Percentiles rank a stretch among this genome's conserved stretches.
These are phyloP conservation scores for Helostoma temminkii DNA, from an alignment of 2,797 vertebrate species.

Conservation along the genomic window DNA sequence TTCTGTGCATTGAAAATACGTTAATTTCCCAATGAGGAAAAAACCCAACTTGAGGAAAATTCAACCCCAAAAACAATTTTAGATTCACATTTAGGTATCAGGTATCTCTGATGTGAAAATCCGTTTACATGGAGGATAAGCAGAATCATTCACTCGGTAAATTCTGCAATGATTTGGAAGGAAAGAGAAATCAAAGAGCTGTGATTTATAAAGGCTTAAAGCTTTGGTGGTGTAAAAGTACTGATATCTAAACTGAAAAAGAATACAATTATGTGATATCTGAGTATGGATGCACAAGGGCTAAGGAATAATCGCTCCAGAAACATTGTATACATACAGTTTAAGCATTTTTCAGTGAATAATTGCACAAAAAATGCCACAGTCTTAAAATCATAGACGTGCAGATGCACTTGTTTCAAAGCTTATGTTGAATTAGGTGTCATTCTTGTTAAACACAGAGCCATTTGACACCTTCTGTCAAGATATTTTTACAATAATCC, in stretches of 20 bases:
- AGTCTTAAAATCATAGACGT: neutral
- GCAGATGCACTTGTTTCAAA: neutral
- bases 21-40: neutral
- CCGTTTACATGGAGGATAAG: conserved; percentile 14
- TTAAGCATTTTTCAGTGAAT: neutral
- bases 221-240: neutral
- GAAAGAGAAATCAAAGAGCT: conserved; percentile 5
- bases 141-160: neutral
- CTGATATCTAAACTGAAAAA: conserved; percentile 9
- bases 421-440: neutral
- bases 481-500: conserved; percentile 2
- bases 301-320: neutral
- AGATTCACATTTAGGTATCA: conserved; percentile 4
- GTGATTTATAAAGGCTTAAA: neutral
- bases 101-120: neutral
- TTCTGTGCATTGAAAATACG: conserved; percentile 34
- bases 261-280: conserved; percentile 1
- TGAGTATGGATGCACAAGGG: neutral
- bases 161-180: conserved; percentile 15
- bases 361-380: neutral
- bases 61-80: neutral
- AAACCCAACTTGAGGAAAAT: neutral
- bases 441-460: neutral
- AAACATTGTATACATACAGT: too few relatives aligned
- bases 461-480: neutral